Percentiles rank a stretch among this genome's conserved stretches.
These are phyloP conservation scores for Hypolimnas misippus DNA, from an alignment of 2,888 invertebrate genomes.

Conservation along the genomic window DNA sequence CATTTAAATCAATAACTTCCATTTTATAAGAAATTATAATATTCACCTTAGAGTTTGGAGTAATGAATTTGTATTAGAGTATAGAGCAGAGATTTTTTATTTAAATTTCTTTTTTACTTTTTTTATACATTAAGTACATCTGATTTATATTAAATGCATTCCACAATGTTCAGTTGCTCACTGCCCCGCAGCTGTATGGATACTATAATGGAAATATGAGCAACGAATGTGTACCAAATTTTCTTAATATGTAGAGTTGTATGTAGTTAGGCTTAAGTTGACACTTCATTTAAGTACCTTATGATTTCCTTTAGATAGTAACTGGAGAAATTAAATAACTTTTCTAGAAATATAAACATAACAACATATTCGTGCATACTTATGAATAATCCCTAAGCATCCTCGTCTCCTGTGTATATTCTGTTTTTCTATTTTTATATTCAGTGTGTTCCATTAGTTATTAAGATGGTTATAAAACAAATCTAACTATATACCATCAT, in stretches of 20 bases:
- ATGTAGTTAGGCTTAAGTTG: conserved; percentile 75
- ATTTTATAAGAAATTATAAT: conserved; percentile 58
- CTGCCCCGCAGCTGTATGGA: conserved; percentile 45
- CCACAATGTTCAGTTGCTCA: conserved; percentile 63
- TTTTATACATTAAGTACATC: conserved; percentile 30
- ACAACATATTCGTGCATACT: conserved; percentile 18
- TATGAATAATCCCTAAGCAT: conserved; percentile 2
- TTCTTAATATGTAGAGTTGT: conserved; percentile 72
- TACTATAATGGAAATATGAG: conserved; percentile 58
- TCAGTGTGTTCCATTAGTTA: conserved; percentile 27
- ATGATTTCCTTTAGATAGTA: conserved; percentile 41
- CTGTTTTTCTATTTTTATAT: conserved; percentile 32
- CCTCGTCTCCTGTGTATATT: conserved; percentile 21
- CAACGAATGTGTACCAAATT: conserved; percentile 84
- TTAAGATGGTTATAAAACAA: conserved; percentile 18
- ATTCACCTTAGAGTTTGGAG: conserved; percentile 49
- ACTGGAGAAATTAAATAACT: conserved; percentile 23
- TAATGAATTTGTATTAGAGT: conserved; percentile 40
- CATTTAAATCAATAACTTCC: conserved; percentile 57
- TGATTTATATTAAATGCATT: conserved; percentile 60
- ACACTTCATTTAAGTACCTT: conserved; percentile 59
- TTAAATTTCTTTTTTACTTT: conserved; percentile 53
- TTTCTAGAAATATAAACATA: conserved; percentile 24
- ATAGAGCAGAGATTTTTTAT: conserved; percentile 58
- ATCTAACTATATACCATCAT: not conserved